Conservation (phyloP, 2,888 invertebrate genomes). For the Adelognathus sp. region DNA sequence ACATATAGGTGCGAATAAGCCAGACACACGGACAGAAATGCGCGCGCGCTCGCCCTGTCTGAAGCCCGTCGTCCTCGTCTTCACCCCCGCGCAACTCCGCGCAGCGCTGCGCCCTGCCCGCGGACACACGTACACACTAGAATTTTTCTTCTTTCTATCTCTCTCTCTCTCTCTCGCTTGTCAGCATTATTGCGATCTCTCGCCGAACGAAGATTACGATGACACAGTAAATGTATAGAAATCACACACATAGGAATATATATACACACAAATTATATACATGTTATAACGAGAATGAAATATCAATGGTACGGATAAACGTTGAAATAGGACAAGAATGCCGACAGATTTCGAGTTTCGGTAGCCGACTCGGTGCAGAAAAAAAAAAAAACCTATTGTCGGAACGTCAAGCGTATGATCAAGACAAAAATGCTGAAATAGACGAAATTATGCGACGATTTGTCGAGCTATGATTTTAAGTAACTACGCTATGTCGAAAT, state of each 20-base stretch:
- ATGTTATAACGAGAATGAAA: too few relatives aligned
- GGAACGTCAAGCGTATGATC: slow-evolving; percentile 38
- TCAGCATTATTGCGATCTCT: slow-evolving; percentile 38
- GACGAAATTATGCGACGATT: slow-evolving; percentile 34
- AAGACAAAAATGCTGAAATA: slow-evolving; percentile 30
- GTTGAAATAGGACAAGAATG: background rate
- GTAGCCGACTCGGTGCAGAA: slow-evolving; percentile 22
- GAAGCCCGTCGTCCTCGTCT: slow-evolving; percentile 52
- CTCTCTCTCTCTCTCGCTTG: slow-evolving; percentile 14
- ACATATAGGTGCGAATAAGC: slow-evolving; percentile 42
- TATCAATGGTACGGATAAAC: background rate
- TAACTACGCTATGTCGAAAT: slow-evolving; percentile 31
- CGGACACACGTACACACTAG: slow-evolving; percentile 39
- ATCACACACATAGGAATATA: background rate
- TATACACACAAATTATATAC: too few relatives aligned
- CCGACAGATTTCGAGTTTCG: slow-evolving; percentile 46
- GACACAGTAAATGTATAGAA: slow-evolving; percentile 28
- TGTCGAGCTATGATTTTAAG: slow-evolving; percentile 43
- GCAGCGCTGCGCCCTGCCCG: slow-evolving; percentile 39
- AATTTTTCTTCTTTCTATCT: slow-evolving; percentile 14
- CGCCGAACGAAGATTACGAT: slow-evolving; percentile 40
- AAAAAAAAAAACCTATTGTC: too few relatives aligned
- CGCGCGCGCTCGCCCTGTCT: slow-evolving; percentile 12
- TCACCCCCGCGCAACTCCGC: slow-evolving; percentile 45
- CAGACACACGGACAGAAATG: slow-evolving; percentile 54